Evolutionary conservation across 2,888 invertebrate genomes (phyloP).

Genomic region (Teleiodes luculella): DNA sequence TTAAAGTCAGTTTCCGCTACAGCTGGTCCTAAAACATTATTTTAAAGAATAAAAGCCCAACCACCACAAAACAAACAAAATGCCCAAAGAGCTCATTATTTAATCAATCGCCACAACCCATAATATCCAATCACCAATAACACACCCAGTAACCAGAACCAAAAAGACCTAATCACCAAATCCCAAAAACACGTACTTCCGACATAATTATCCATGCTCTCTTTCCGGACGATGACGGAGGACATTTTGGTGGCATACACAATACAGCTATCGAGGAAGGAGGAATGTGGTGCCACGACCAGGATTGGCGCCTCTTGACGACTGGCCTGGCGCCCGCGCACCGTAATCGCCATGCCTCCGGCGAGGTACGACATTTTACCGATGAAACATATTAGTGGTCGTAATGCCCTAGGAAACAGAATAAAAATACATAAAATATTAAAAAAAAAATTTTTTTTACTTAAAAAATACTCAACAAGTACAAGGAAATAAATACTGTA

Average conservation of each 20-base stretch:
- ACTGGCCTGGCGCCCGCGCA: conserved; percentile 86
- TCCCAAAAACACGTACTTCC: conserved; percentile 85
- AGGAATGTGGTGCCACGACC: conserved; percentile 92
- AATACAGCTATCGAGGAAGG: conserved; percentile 92
- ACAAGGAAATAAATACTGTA: not conserved
- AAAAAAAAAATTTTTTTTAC: not conserved
- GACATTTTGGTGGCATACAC: conserved; percentile 90
- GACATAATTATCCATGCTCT: conserved; percentile 89
- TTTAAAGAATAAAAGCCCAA: too few relatives aligned
- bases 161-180: conserved; percentile 27
- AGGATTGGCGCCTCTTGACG: conserved; percentile 90
- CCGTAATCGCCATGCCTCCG: conserved; percentile 86
- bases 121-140: not conserved
- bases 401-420: conserved; percentile 72
- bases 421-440: not conserved
- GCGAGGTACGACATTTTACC: conserved; percentile 86
- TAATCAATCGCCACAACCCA: not conserved
- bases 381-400: conserved; percentile 84
- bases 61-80: too few relatives aligned
- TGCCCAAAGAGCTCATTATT: too few relatives aligned
- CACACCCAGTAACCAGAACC: conserved; percentile 4
- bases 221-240: conserved; percentile 89
- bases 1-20: too few relatives aligned
- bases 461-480: not conserved
- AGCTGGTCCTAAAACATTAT: too few relatives aligned